Percentiles rank a stretch among this genome's conserved stretches.
These are phyloP conservation scores for Andricus quercusramuli DNA, from an alignment of 2,888 invertebrate genomes.

Conservation along the genomic window DNA sequence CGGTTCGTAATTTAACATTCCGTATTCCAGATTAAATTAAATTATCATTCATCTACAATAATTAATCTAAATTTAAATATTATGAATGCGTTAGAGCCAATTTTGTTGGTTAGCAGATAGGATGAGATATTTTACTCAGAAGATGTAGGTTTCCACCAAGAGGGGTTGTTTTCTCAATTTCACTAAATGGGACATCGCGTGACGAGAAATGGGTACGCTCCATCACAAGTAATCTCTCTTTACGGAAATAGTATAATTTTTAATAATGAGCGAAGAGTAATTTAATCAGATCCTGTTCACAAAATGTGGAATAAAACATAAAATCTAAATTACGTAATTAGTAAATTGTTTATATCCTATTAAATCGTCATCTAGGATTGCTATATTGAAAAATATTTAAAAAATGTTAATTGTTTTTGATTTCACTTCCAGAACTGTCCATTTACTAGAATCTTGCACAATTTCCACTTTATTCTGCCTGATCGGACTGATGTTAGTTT, in stretches of 20 bases:
- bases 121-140: conserved; percentile 2
- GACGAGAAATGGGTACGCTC: conserved; percentile 51
- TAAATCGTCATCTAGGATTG: no score
- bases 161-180: conserved; percentile 50
- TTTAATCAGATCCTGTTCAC: background rate
- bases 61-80: background rate
- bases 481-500: background rate
- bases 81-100: background rate
- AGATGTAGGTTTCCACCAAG: conserved; percentile 13
- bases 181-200: conserved; percentile 58
- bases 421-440: background rate
- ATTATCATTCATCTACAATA: background rate
- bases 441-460: conserved; percentile 6
- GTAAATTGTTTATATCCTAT: background rate
- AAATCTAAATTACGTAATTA: background rate
- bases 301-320: background rate
- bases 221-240: conserved; percentile 49
- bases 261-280: conserved; percentile 24
- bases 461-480: background rate
- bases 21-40: background rate
- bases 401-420: background rate
- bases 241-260: conserved; percentile 50
- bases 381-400: background rate
- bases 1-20: background rate
- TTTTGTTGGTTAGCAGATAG: background rate